Evolutionary conservation across 2,888 invertebrate species (phyloP), one percentile per base, ranked within the genome.

Genomic region (Drosophila acutilabella): DNA sequence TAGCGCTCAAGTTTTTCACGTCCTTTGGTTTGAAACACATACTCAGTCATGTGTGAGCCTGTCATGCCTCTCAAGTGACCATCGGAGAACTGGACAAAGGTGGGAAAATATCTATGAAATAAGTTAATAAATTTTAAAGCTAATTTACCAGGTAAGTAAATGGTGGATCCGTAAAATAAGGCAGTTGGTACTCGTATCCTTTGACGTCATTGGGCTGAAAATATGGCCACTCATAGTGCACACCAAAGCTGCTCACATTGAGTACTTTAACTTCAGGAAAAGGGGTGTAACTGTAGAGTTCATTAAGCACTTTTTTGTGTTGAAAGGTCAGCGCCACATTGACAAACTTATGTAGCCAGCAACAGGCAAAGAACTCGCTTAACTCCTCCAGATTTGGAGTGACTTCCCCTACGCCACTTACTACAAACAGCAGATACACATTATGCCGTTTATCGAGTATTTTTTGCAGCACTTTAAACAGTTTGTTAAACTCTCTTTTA

Each of bases 251-350:
- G 6, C 62, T 68, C 14, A 78, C 30, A 66, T 78, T 78, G 11
- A 50, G 18, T 0, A 54, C 6, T 2, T 38, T 48, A 1, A 78
- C 18, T 5, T 51, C 20, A 0, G 77, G 77, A 58, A 78, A 78
- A 0, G 77, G 79, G 1, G 79, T 71, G 8, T 78, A 78, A 2
- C 53, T 66, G 0, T 53, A 68, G 0, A 78, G 48, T 13, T 79
- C 45, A 41, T 74, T 38, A 1, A 16, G 30, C 48, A 36, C 30
- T 4, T 26, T 5, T 0, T n/a, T 14, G 2, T 20, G 33, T 4
- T 64, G 60, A 40, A 51, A 68, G 1, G 65, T 68, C 1, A 78
- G 1, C 0, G 50, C 23, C 10, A 78, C 77, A 64, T 74, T 74
- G 2, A 61, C 45, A 10, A 78, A 74, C 8, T 51, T 62, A 4